Evolutionary conservation across 2,888 invertebrate species (phyloP).

Genomic region (Chouioia cunea): DNA sequence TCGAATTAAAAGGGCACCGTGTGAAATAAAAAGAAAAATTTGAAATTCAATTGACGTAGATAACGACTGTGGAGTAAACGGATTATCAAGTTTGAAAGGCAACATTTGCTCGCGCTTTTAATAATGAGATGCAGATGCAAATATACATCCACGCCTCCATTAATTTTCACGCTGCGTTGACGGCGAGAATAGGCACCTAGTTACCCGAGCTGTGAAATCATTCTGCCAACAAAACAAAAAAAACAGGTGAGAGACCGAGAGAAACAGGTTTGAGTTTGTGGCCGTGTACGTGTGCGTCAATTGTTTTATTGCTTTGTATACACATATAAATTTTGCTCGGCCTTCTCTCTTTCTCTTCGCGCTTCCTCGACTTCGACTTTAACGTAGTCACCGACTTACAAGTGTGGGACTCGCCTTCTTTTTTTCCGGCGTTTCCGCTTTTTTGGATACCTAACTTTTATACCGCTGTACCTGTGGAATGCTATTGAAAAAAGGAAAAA

Average conservation of each 20-base stretch:
- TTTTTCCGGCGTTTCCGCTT: conserved; percentile 1
- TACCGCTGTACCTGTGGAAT: too few relatives aligned
- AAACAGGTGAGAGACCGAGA: conserved; percentile 8
- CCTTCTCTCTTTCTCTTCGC: conserved; percentile 2
- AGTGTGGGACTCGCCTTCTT: conserved; percentile 5
- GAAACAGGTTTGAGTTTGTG: conserved; percentile 30
- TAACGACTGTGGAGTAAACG: conserved; percentile 25
- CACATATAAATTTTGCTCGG: conserved; percentile 30
- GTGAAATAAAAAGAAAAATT: conserved; percentile 22
- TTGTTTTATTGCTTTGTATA: conserved; percentile 45
- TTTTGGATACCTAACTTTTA: background rate
- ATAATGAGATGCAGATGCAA: conserved; percentile 37
- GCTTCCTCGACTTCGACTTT: background rate
- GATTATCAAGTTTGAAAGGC: conserved; percentile 23
- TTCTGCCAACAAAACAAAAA: conserved; percentile 2
- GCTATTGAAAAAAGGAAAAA: too few relatives aligned
- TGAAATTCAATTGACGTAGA: conserved; percentile 38
- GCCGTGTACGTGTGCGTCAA: conserved; percentile 27
- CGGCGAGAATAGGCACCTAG: conserved; percentile 25
- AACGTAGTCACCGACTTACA: conserved; percentile 21
- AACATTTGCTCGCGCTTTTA: conserved; percentile 23
- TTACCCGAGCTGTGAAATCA: conserved; percentile 21
- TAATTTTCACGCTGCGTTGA: conserved; percentile 32
- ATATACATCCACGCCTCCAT: conserved; percentile 27
- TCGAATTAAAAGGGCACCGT: too few relatives aligned